Conservation (phyloP, 2,888 invertebrate species). For the Diabrotica balteata region DNA sequence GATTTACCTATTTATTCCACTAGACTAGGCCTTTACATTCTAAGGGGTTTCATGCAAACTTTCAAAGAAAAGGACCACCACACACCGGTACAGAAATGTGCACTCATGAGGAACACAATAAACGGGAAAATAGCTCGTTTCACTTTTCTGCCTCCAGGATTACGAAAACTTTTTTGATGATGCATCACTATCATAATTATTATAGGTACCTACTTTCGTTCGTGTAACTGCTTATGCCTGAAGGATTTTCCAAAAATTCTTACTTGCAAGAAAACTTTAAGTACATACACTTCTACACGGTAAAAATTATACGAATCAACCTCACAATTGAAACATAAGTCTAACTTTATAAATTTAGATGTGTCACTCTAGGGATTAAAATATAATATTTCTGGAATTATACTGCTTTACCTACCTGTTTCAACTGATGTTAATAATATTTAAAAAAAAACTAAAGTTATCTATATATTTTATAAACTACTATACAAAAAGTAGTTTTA, state of each 20-base stretch:
- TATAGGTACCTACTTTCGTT: constrained; percentile 2
- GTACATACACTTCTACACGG: neutral
- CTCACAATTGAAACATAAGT: too few species aligned
- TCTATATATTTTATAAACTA: too few species aligned
- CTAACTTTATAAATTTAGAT: too few species aligned
- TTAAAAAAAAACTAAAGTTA: too few species aligned
- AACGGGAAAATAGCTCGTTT: constrained; percentile 36
- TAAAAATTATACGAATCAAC: too few species aligned
- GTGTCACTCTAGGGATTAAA: too few species aligned
- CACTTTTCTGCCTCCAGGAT: constrained; percentile 29
- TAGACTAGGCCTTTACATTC: constrained; percentile 43
- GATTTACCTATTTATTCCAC: constrained; percentile 47
- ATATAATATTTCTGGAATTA: too few species aligned
- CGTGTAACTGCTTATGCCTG: neutral
- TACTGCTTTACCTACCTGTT: too few species aligned
- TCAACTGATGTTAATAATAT: too few species aligned
- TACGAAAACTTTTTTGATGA: constrained; percentile 28
- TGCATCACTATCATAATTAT: constrained; percentile 26
- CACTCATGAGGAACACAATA: constrained; percentile 46
- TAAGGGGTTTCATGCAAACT: constrained; percentile 47
- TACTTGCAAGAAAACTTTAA: constrained; percentile 3
- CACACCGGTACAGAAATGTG: constrained; percentile 43
- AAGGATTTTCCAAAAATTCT: constrained; percentile 1
- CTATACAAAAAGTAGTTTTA: too few species aligned
- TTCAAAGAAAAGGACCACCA: constrained; percentile 40